Base-by-base conservation (phyloP, 2,888 invertebrate genomes). In the Acrobasis consociella region DNA sequence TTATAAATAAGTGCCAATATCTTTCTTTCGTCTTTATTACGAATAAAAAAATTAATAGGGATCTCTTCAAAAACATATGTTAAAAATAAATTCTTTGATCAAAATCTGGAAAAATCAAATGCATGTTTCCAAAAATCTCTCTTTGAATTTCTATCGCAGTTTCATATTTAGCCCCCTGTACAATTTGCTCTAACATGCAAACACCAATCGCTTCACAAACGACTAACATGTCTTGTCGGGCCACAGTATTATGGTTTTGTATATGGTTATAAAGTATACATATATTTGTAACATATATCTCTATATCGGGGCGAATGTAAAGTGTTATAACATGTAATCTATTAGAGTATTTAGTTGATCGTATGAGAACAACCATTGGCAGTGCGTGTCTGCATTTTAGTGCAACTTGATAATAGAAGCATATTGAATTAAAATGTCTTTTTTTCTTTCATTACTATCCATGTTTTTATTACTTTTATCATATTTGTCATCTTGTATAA, bases 341-440 rank as follows among this genome's bases (percentile, higher is more conserved):
- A 75, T 80, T 79, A 80, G 72, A 83, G 82, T 87, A 83, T 79
- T 78, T 86, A 83, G 84, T 76, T 83, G 81, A 80, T 83, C 77
- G 73, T 76, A 74, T 71, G 69, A 69, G 74, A 81, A 83, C 78
- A 81, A 83, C 78, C 77, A 86, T 88, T 89, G 89, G 91, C 91
- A 91, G 90, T 92, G 89, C 89, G 93, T 93, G 93, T 93, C 93
- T 93, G 93, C 93, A 93, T 93, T 89, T 93, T 93, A 93, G 93
- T 92, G 93, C 93, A 93, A 92, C 81, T 91, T 87, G 87, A 84
- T 80, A 69, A 71, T 74, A 65, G 78, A 90, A 91, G 92, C 92
- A 91, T 92, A 92, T 92, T 91, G 91, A 90, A 87, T 75, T 90
- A 86, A 86, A 68, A 82, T 80, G 77, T 81, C 31, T 46, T 63